Evolutionary conservation across 2,797 vertebrate genomes (phyloP), one percentile per base, ranked within the genome.

Genomic region (Odontamblyopus lacepedii): DNA sequence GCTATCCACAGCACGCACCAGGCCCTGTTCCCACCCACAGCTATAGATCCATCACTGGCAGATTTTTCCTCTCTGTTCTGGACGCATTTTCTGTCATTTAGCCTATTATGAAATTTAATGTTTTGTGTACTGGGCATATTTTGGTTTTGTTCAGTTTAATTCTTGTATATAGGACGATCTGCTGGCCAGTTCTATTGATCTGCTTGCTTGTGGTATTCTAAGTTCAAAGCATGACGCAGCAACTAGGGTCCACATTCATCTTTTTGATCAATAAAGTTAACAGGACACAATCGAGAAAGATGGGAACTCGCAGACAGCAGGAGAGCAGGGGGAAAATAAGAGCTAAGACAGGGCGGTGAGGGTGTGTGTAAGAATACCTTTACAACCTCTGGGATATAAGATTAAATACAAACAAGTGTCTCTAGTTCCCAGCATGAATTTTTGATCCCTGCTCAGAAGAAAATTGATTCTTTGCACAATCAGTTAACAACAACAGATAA

Each of bases 261-360:
- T 69, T 61, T 75, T 15, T 1, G 30, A 87, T 89, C 85, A 51
- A 88, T 88, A 78, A 79, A 59, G 53, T 74, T 70, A 70, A 69
- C 18, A 4, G 51, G 59, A 79, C 83, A 26, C 83, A 29, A 78
- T 83, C 71, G 67, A 73, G 64, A 53, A 41, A 30, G 71, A 59
- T 1, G 29, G 61, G 64, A 60, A 74, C 65, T 59, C 57, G 64
- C 13, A 27, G 64, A 51, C 19, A 71, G 15, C 13, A 48, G 12
- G 4, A 15, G 12, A 16, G 44, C 44, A 15, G 44, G 44, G 44
- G 12, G 15, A 15, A 50, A 67, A 27, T 63, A 69, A 62, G 27
- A 69, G 73, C 59, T n/a, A 23, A 26, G 35, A 15, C 15, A 56
- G 53, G 38, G 70, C 27, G 32, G 67, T 68, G 32, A 18, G 48